Evolutionary conservation across 1,140 invertebrate species (phyloP), one percentile per base, ranked within the genome.

Genomic region (Micrasema minimum): DNA sequence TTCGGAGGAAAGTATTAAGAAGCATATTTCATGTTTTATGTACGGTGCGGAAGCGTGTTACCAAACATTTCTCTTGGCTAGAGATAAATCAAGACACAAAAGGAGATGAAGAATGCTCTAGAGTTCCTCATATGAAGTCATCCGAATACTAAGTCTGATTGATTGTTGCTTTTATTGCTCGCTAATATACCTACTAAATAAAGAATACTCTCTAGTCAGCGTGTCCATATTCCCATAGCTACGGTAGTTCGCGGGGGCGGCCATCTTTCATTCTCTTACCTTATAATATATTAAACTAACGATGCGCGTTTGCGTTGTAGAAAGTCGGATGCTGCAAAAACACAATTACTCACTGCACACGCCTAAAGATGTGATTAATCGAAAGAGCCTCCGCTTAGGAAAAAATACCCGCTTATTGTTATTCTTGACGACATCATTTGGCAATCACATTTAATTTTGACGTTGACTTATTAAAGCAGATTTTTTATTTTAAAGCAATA

Each of bases 101-200:
- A 26, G 41, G 11, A 23, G 14, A 11, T 23, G 59, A 62, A 38
- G 59, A 62, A 62, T 62, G 31, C 50, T 22, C 35, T 66, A 53
- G 46, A 53, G 48, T 38, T 53, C 12, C 38, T 26, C 46, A 10
- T 66, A 66, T 41, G 48, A 53, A 66, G 35, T 53, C 65, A 41
- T 53, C 65, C 11, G 48, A 41, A 66, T 51, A 31, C 37, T 66
- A 66, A 66, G 65, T 66, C 50, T 66, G 65, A 66, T 66, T 37
- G 65, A 66, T 66, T 55, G 31, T 53, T n/a, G 26, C 18, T 66
- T 66, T 66, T 55, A 66, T 66, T 66, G 65, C 18, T 53, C 22
- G 65, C 65, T 66, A 66, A 66, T 66, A 66, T 66, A 66, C 65
- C 38, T 35, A 18, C 57, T 31, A 20, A 50, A 10, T 22, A 7